Evolutionary conservation across 2,797 vertebrate species (phyloP).

Genomic region (Sternotherus odoratus): DNA sequence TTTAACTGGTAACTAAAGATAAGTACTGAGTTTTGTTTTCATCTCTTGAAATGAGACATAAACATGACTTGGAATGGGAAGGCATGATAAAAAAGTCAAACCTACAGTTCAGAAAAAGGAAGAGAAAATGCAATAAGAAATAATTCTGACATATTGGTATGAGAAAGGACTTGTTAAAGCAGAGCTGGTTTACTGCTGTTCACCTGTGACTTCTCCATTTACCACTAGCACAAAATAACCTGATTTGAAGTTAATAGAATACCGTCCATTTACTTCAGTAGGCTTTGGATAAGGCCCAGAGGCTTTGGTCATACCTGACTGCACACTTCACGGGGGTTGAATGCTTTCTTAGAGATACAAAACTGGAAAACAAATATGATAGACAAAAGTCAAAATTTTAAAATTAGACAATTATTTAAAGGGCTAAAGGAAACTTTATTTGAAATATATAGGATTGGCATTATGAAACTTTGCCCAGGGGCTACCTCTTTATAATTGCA

Average conservation of each 20-base stretch:
- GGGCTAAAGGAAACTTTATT: background rate
- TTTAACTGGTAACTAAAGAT: background rate
- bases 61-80: background rate
- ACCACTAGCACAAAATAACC: background rate
- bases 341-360: background rate
- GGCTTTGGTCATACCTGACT: background rate
- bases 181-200: background rate
- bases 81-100: background rate
- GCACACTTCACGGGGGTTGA: background rate
- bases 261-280: background rate
- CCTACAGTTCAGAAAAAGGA: background rate
- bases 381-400: background rate
- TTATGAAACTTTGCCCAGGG: background rate
- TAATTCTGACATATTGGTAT: accelerated
- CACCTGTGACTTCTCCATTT: background rate
- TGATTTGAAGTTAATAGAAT: background rate
- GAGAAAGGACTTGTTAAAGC: background rate
- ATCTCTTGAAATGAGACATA: background rate
- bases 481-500: background rate
- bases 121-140: background rate
- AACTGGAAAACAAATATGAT: background rate
- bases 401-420: background rate
- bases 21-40: background rate
- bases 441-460: background rate
- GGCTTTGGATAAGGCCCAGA: background rate